A percentile compares a stretch with the other conserved stretches of the same genome.
Evolutionary conservation across 2,888 invertebrate genomes (phyloP).

Genomic region (Norana najaformis): DNA sequence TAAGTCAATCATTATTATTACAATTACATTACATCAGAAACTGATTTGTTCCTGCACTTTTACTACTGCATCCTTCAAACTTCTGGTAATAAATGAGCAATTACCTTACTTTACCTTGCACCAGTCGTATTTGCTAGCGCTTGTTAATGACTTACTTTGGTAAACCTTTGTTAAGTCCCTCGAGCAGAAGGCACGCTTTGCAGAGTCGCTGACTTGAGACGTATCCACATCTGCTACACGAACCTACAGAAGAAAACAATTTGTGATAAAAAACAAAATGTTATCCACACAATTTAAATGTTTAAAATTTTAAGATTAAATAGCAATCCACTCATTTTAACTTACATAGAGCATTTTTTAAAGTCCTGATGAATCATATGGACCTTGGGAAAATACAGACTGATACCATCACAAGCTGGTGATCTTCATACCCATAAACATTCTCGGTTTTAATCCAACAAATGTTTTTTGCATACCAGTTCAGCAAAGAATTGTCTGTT

Average conservation of each 20-base stretch:
- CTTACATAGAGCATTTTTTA: no score
- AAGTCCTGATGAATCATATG: no score
- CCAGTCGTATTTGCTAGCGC: not conserved
- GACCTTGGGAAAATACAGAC: not conserved
- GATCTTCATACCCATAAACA: not conserved
- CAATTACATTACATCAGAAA: not conserved
- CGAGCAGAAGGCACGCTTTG: slow-evolving; percentile 92
- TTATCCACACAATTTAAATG: no score
- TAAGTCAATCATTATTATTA: not conserved
- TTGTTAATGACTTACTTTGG: slow-evolving; percentile 66
- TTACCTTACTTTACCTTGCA: not conserved
- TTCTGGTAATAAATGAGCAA: not conserved
- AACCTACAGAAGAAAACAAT: slow-evolving; percentile 46
- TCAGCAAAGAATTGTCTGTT: not conserved
- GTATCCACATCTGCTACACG: slow-evolving; percentile 82
- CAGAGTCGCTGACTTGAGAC: slow-evolving; percentile 87
- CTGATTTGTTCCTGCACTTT: not conserved
- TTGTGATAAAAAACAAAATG: not conserved
- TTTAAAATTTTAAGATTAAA: not conserved
- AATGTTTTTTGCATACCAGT: not conserved
- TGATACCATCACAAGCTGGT: not conserved
- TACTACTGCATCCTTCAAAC: not conserved
- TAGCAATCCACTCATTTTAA: no score
- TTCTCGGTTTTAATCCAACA: not conserved
- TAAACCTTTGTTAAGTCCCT: slow-evolving; percentile 87